phyloP scores from a whole-genome alignment of 2,113 vertebrate species.

The Lasiurus borealis region DNA sequence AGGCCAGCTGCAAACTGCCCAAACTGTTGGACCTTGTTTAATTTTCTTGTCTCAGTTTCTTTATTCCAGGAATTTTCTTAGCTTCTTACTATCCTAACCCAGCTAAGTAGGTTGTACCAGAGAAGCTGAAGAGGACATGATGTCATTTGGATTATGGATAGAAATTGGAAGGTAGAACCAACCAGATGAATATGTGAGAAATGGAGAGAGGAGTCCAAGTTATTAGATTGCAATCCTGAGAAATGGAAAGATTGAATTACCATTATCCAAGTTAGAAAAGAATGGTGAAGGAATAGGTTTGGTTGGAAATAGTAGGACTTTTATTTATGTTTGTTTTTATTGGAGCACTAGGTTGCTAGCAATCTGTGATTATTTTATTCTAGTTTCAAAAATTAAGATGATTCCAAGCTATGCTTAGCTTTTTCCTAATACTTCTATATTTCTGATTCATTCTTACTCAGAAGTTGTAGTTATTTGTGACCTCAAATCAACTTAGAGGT shows the following conservation, averaged over 20 bases:
- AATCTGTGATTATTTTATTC: neutral
- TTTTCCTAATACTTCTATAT: neutral
- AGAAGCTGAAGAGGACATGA: neutral
- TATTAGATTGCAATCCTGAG: neutral
- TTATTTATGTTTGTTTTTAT: neutral
- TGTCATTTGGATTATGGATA: neutral
- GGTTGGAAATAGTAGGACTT: neutral
- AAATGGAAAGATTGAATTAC: neutral
- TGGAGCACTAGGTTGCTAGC: neutral
- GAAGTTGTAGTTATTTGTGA: neutral
- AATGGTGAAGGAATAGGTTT: neutral
- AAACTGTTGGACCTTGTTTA: no score
- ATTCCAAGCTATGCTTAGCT: neutral
- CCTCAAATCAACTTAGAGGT: neutral
- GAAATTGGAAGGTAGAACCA: neutral
- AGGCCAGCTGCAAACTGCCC: no score
- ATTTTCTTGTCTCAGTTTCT: no score
- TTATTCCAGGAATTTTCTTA: no score
- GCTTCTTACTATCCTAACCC: no score
- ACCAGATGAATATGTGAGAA: neutral
- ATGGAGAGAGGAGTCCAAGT: neutral
- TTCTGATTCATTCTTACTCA: neutral
- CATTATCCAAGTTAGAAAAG: neutral
- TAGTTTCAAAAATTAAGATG: neutral
- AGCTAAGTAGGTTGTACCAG: neutral